Base-by-base conservation (phyloP, 2,113 vertebrate genomes). In the Mirza zaza region DNA sequence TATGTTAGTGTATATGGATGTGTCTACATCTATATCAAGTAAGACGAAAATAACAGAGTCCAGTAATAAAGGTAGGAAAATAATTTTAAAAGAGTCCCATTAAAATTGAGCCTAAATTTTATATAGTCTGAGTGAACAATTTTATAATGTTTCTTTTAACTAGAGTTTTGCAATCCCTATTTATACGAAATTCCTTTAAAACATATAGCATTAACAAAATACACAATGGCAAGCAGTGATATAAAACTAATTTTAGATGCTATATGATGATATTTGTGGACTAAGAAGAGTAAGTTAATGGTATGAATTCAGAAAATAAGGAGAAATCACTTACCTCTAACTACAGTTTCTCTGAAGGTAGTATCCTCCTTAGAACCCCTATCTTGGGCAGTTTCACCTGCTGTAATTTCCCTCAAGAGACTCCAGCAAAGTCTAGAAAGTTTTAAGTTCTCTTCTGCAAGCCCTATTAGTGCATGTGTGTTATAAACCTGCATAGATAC, bases 361-460 rank as follows among this genome's bases (percentile, higher is more conserved):
- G 98, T 98, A 98, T 98, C 98, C 98, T 99, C 98, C 98, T 98
- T 98, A 98, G 98, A 98, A 98, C 97, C 96, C 98, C 98, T 98
- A 98, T 98, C 98, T 98, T 99, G 98, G 98, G 98, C 98, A 98
- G 98, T 98, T 97, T 98, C 93, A 98, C 98, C 98, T 98, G 98
- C 98, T 98, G 92, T 98, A 97, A 98, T 97, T 98, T 98, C 97
- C 98, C 98, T 97, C 91, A 98, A 98, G 96, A 98, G 97, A 98
- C 97, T 98, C 94, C 98, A 98, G 98, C 97, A 98, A 98, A 98
- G 92, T 98, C 96, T 98, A 97, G 97, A 77, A 98, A 98, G 97
- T 98, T 98, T 98, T 98, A 93, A 42, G 93, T 97, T 98, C 97
- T 98, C 98, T 98, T 98, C 98, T 36, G 98, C 97, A 98, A 99